phyloP scores from a whole-genome alignment of 2,888 invertebrate genomes.

The Zaprionus obscuricornis region DNA sequence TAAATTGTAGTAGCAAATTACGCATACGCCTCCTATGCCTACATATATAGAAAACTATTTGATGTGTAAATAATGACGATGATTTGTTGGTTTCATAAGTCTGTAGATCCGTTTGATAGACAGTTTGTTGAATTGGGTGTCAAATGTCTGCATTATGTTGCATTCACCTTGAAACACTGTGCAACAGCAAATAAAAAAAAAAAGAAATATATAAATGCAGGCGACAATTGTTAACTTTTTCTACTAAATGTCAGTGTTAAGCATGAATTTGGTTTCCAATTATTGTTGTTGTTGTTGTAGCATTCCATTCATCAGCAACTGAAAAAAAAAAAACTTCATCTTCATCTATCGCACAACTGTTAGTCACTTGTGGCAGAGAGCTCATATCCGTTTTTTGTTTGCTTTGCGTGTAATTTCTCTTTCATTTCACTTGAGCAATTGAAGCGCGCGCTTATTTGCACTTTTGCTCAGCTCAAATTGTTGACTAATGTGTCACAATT shows the following conservation, averaged over 20 bases:
- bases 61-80: slow-evolving; percentile 46
- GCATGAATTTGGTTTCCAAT: slow-evolving; percentile 33
- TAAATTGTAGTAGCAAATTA: slow-evolving; percentile 54
- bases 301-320: slow-evolving; percentile 16
- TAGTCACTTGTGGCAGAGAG: slow-evolving; percentile 5
- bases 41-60: slow-evolving; percentile 20
- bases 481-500: slow-evolving; percentile 82
- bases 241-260: slow-evolving; percentile 25
- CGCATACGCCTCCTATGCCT: slow-evolving; percentile 68
- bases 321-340: slow-evolving; percentile 10
- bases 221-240: slow-evolving; percentile 36
- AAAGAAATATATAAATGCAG: too few species aligned
- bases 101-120: slow-evolving; percentile 60
- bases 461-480: slow-evolving; percentile 81
- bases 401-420: slow-evolving; percentile 80
- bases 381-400: slow-evolving; percentile 66
- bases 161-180: slow-evolving; percentile 72
- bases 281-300: background rate
- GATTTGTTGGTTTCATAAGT: slow-evolving; percentile 64
- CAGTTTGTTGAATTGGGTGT: slow-evolving; percentile 20
- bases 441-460: slow-evolving; percentile 79
- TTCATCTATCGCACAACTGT: slow-evolving; percentile 46
- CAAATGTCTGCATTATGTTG: slow-evolving; percentile 32
- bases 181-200: slow-evolving; percentile 21
- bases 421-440: slow-evolving; percentile 81